These are phyloP conservation scores for Drosophila nannoptera DNA, from an alignment of 1,140 invertebrate genomes.

Conservation along the genomic window DNA sequence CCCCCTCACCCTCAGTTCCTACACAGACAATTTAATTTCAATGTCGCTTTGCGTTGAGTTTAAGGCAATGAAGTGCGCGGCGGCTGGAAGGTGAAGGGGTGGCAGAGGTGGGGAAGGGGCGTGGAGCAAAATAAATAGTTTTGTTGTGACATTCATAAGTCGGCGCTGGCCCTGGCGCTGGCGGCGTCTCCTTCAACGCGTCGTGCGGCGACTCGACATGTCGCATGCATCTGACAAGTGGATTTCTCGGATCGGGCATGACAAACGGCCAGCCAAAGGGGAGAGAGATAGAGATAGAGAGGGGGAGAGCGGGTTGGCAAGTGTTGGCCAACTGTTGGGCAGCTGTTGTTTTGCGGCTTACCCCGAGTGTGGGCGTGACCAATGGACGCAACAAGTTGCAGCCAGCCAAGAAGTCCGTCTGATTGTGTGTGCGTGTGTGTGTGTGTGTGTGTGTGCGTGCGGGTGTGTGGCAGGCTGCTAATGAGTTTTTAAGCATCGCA, in stretches of 20 bases:
- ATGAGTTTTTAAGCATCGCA: conserved; percentile 44
- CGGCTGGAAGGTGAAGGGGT: background rate
- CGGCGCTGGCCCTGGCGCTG: conserved; percentile 14
- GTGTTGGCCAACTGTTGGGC: conserved; percentile 29
- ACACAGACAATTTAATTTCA: conserved; percentile 48
- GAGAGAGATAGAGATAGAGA: background rate
- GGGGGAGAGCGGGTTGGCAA: background rate
- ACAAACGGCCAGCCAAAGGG: conserved; percentile 13
- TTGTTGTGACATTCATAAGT: conserved; percentile 50
- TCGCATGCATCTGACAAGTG: conserved; percentile 40
- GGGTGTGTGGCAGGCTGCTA: no score
- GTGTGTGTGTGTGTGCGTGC: no score
- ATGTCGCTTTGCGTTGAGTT: conserved; percentile 33
- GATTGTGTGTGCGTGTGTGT: no score
- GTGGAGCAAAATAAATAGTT: conserved; percentile 38
- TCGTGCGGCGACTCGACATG: conserved; percentile 22
- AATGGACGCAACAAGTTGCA: conserved; percentile 43
- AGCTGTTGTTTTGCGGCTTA: conserved; percentile 42
- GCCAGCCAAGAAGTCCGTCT: background rate
- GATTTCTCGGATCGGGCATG: conserved; percentile 24
- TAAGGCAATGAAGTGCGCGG: conserved; percentile 31
- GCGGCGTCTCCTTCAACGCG: conserved; percentile 30
- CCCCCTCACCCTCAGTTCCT: background rate
- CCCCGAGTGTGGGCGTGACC: conserved; percentile 18
- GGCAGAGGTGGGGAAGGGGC: background rate